Percentiles rank a stretch among this genome's conserved stretches.
These are phyloP conservation scores for Tichodroma muraria DNA, from an alignment of 2,113 vertebrate species.

Conservation along the genomic window DNA sequence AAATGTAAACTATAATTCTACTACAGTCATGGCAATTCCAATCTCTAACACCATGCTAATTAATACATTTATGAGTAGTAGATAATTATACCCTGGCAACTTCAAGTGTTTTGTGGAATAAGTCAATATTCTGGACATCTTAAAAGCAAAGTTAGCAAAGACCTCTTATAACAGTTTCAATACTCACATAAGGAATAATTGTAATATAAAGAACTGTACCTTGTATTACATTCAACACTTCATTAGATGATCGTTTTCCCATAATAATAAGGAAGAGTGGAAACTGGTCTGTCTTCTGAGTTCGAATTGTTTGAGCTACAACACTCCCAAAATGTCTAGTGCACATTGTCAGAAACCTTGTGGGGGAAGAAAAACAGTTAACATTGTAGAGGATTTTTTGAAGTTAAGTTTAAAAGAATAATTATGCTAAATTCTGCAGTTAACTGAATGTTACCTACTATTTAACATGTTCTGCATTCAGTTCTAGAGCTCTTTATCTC, in stretches of 20 bases:
- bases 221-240: conserved; percentile 99
- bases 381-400: not conserved
- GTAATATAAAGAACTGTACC: conserved; percentile 67
- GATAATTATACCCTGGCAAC: not conserved
- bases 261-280: conserved; percentile 97
- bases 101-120: not conserved
- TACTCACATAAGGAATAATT: not conserved
- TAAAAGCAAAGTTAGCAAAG: not conserved
- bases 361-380: not conserved
- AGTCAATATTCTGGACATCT: not conserved
- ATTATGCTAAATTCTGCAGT: not conserved
- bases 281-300: conserved; percentile 98
- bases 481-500: not conserved
- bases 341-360: conserved; percentile 94
- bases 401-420: not conserved
- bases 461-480: not conserved
- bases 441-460: not conserved
- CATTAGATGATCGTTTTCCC: conserved; percentile 98
- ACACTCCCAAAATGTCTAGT: conserved; percentile 97
- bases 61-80: not conserved
- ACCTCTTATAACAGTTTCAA: not conserved
- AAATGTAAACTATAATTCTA: not conserved
- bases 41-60: not conserved
- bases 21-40: not conserved
- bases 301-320: conserved; percentile 94